Evolutionary conservation across 2,797 vertebrate species (phyloP).

Genomic region (Gephyroberyx darwinii): DNA sequence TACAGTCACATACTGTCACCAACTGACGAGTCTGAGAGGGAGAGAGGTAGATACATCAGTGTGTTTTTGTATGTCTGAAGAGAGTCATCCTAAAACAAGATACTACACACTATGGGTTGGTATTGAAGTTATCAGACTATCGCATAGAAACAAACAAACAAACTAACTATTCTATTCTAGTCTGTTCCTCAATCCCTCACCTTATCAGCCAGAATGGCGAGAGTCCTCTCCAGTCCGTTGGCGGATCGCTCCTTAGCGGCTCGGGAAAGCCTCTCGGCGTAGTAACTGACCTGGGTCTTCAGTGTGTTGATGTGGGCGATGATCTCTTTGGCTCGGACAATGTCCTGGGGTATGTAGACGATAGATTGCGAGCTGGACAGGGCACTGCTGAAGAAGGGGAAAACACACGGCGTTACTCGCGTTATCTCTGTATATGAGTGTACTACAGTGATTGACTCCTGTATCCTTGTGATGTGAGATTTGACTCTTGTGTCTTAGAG

Average conservation of each 20-base stretch:
- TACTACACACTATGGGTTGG: not conserved
- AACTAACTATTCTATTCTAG: not conserved
- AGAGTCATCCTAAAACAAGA: too few species aligned
- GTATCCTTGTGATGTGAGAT: not conserved
- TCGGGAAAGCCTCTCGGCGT: slow-evolving; percentile 93
- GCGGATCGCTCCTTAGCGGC: slow-evolving; percentile 95
- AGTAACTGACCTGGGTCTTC: slow-evolving; percentile 99
- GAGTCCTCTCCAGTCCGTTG: slow-evolving; percentile 94
- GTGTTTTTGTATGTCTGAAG: not conserved
- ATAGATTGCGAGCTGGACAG: slow-evolving; percentile 93
- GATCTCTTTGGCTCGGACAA: slow-evolving; percentile 95
- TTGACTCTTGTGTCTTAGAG: not conserved
- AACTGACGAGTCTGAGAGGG: slow-evolving; percentile 90
- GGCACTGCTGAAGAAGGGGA: slow-evolving; percentile 77
- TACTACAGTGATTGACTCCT: not conserved
- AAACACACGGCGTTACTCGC: not conserved
- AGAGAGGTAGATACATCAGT: not conserved
- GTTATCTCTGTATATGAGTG: not conserved
- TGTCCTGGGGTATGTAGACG: slow-evolving; percentile 93
- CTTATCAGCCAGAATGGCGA: slow-evolving; percentile 95
- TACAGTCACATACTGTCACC: slow-evolving; percentile 96
- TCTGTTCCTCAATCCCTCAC: slow-evolving; percentile 69
- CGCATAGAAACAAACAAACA: too few species aligned
- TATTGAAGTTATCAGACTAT: too few species aligned
- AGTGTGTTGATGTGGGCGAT: slow-evolving; percentile 97